Percentiles rank a stretch among this genome's conserved stretches.
phyloP scores from a whole-genome alignment of 2,888 invertebrate species.

The Lasioglossum leucozonium region DNA sequence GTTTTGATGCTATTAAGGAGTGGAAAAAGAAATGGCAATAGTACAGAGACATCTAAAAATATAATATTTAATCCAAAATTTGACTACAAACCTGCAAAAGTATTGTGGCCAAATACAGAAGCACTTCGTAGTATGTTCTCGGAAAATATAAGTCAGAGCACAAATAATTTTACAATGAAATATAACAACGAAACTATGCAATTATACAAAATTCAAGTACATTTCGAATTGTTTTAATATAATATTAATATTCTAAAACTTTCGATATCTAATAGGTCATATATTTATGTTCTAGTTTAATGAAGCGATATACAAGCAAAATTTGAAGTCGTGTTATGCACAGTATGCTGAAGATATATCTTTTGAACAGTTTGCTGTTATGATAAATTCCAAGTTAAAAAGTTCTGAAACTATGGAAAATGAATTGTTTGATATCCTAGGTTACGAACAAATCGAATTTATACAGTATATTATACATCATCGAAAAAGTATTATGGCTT shows the following conservation, averaged over 20 bases:
- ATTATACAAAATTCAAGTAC: constrained; percentile 67
- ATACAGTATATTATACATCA: constrained; percentile 80
- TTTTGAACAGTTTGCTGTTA: constrained; percentile 87
- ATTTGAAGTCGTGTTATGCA: constrained; percentile 86
- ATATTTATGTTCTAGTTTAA: constrained; percentile 85
- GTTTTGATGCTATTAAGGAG: constrained; percentile 71
- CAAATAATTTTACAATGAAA: constrained; percentile 77
- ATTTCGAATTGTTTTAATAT: constrained; percentile 19
- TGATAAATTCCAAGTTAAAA: constrained; percentile 87
- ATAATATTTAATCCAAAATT: constrained; percentile 74
- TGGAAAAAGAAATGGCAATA: constrained; percentile 13
- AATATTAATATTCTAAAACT: neutral
- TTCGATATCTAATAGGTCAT: constrained; percentile 8
- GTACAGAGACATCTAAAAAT: constrained; percentile 45
- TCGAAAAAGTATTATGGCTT: constrained; percentile 72
- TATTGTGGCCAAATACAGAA: constrained; percentile 77
- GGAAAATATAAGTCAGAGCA: constrained; percentile 59
- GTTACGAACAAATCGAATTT: constrained; percentile 88
- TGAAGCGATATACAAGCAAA: constrained; percentile 86
- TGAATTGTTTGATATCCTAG: constrained; percentile 94
- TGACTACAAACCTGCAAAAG: constrained; percentile 71
- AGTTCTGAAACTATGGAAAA: constrained; percentile 88
- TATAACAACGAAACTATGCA: constrained; percentile 64
- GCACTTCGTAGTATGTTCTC: constrained; percentile 75
- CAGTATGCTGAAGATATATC: constrained; percentile 85